A percentile compares a stretch with the other conserved stretches of the same genome.
Evolutionary conservation across 2,797 vertebrate genomes (phyloP).

Genomic region (Galagoides demidoff): DNA sequence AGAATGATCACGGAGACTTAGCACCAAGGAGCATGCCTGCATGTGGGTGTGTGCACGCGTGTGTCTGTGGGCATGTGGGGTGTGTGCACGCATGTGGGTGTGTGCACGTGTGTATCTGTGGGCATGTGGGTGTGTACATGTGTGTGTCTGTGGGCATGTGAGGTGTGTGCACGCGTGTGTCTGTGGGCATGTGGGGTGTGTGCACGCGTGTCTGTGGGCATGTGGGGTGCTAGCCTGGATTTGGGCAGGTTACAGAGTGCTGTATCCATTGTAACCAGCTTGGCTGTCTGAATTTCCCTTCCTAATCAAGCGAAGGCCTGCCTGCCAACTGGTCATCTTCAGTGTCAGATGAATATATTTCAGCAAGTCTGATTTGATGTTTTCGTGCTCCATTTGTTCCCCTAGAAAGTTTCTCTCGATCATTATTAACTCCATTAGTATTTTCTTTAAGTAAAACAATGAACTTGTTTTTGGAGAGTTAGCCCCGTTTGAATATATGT

Average conservation of each 20-base stretch:
- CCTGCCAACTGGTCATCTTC: not conserved
- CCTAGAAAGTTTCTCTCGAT: not conserved
- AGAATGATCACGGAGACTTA: not conserved
- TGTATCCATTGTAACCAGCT: not conserved
- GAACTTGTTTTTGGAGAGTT: not conserved
- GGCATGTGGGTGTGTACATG: too few species aligned
- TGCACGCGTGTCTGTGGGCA: too few species aligned
- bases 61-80: not conserved
- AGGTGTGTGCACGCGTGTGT: too few species aligned
- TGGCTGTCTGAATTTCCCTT: not conserved
- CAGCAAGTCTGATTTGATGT: not conserved
- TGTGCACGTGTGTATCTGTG: not conserved
- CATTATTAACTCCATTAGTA: not conserved
- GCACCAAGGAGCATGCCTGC: too few species aligned
- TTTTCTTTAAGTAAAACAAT: not conserved
- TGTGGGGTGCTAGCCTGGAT: not conserved
- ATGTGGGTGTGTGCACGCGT: too few species aligned
- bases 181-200: rapidly evolving
- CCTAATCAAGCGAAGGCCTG: not conserved
- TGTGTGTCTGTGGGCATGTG: too few species aligned
- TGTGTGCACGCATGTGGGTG: too few species aligned
- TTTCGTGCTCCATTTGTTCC: not conserved
- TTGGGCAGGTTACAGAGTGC: not conserved
- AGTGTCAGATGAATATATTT: not conserved
- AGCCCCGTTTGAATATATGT: not conserved